Evolutionary conservation across 2,888 invertebrate species (phyloP), one percentile per base, ranked within the genome.

Genomic region (Zeuzera pyrina): DNA sequence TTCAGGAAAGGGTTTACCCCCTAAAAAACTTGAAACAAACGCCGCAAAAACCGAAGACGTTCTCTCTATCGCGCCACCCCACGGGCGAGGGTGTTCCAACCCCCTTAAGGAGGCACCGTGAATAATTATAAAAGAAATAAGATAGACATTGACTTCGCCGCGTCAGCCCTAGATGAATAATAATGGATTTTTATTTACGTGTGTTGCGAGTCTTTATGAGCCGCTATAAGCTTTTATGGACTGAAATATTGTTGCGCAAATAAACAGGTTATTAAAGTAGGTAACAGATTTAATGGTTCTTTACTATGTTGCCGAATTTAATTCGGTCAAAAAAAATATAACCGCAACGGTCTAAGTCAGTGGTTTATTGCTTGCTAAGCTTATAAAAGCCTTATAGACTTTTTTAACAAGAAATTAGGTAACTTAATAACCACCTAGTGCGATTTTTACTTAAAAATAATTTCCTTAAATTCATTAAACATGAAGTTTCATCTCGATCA

Each of bases 121-220:
- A 81, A 81, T 83, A 83, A 83, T 83, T 83, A 83, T 78, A 79
- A 81, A 83, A 83, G 81, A 83, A 81, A 81, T 81, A 81, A 81
- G 79, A 83, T 78, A 81, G 81, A 79, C 79, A 79, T 77, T 70
- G 81, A 83, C 79, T 81, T 68, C 53, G 64, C 72, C 66, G 65
- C 76, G 77, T 78, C 78, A 77, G 73, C 49, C 51, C 45, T 66
- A 71, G 78, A 81, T 83, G 79, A 79, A 79, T 81, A 79, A 79
- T 79, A 76, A 79, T 79, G 78, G 70, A 57, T 65, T 65, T 67
- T 69, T 77, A 71, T 77, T 76, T 77, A 73, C 73, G 74, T 78
- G 68, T 77, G 73, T 66, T 57, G 48, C 50, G 42, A 15, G 52
- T 52, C 57, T 70, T 70, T 69, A 68, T 72, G 64, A 61, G 55